Conservation (phyloP, 2,888 invertebrate genomes). For the Diloba caeruleocephala region DNA sequence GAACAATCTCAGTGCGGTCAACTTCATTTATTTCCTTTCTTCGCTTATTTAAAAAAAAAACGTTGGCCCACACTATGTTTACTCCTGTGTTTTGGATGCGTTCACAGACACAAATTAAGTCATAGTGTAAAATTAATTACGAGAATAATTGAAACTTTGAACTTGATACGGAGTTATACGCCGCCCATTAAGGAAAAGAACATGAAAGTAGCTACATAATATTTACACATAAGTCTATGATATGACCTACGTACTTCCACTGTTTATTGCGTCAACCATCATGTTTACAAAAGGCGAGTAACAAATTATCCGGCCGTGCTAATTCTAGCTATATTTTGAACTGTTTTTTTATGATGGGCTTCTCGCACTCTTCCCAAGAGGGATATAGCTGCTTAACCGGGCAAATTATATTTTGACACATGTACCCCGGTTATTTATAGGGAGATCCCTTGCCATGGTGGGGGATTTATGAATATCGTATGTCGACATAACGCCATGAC, state of each 20-base stretch:
- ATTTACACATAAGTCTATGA: background rate
- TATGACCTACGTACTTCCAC: constrained; percentile 8
- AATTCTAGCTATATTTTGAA: constrained; percentile 45
- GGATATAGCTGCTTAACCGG: too few species aligned
- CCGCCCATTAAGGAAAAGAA: constrained; percentile 15
- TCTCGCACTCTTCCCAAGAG: too few species aligned
- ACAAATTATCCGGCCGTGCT: constrained; percentile 47
- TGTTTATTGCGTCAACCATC: constrained; percentile 41
- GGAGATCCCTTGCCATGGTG: constrained; percentile 37
- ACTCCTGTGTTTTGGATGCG: too few species aligned
- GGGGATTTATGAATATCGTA: constrained; percentile 39
- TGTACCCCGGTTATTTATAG: constrained; percentile 43
- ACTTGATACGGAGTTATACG: constrained; percentile 18
- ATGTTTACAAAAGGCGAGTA: constrained; percentile 48
- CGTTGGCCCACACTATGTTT: too few species aligned
- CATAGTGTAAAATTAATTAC: too few species aligned
- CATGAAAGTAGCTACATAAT: constrained; percentile 12
- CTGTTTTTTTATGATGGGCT: too few species aligned
- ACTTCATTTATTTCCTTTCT: too few species aligned
- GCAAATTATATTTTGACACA: too few species aligned
- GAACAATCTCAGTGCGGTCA: too few species aligned
- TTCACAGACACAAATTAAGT: too few species aligned
- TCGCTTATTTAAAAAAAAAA: too few species aligned
- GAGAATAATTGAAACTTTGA: background rate
- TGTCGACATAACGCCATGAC: constrained; percentile 35